These are phyloP conservation scores for Tipula vernalis DNA, from an alignment of 2,888 invertebrate species.

Conservation along the genomic window DNA sequence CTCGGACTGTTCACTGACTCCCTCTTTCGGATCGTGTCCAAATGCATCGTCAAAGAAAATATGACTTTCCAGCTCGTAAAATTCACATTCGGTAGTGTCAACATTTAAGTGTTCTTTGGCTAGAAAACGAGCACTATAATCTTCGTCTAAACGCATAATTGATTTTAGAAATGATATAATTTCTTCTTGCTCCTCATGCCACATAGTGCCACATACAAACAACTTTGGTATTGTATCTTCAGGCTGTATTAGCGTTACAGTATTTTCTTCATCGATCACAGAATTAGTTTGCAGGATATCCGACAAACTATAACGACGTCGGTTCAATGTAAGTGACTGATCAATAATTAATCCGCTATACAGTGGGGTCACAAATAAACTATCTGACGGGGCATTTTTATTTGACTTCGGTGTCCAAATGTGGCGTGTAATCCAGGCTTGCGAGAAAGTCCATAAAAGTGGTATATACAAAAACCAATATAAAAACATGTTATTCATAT, in stretches of 20 bases:
- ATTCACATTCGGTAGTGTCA: conserved; percentile 59
- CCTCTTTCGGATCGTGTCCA: conserved; percentile 39
- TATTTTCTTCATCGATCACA: conserved; percentile 14
- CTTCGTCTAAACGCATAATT: conserved; percentile 75
- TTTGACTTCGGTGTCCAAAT: conserved; percentile 76
- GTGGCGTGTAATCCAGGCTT: conserved; percentile 76
- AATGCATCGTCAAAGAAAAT: conserved; percentile 83
- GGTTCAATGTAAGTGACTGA: conserved; percentile 70
- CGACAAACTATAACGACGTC: conserved; percentile 39
- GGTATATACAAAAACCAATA: conserved; percentile 60
- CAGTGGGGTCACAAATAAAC: conserved; percentile 71
- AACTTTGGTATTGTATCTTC: conserved; percentile 33
- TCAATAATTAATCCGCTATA: conserved; percentile 73
- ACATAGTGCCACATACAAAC: conserved; percentile 76
- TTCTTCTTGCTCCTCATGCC: conserved; percentile 85
- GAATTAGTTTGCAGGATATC: conserved; percentile 13
- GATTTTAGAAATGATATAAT: conserved; percentile 88
- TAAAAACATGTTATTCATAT: conserved; percentile 45
- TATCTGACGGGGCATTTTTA: conserved; percentile 71
- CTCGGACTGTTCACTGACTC: conserved; percentile 43
- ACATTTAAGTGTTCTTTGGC: conserved; percentile 24
- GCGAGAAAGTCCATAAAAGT: conserved; percentile 58
- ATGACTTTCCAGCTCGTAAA: conserved; percentile 82
- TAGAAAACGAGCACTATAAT: conserved; percentile 75
- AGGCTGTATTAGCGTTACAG: conserved; percentile 21